phyloP scores from a whole-genome alignment of 2,888 invertebrate species.

The Synergus itoensis region DNA sequence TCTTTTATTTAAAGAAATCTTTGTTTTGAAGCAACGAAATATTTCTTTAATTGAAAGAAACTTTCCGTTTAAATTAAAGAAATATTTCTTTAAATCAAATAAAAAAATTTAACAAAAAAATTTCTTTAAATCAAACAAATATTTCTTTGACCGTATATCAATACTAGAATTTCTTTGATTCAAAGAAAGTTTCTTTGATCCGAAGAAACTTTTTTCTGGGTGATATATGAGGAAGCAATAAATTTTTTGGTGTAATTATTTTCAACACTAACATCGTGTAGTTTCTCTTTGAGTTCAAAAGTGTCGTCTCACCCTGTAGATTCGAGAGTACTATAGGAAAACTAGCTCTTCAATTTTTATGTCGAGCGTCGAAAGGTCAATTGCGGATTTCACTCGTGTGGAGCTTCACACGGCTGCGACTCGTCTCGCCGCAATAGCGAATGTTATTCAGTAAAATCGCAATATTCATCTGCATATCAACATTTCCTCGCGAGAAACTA shows the following conservation, averaged over 20 bases:
- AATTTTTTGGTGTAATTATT: not conserved
- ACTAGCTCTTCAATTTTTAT: constrained; percentile 48
- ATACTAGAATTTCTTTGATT: too few species aligned
- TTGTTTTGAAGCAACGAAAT: too few species aligned
- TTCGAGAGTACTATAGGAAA: constrained; percentile 46
- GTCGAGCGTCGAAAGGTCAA: constrained; percentile 72
- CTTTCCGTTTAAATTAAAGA: too few species aligned
- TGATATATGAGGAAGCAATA: too few species aligned
- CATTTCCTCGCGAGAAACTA: constrained; percentile 48
- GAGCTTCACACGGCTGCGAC: constrained; percentile 66
- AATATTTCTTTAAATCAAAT: too few species aligned
- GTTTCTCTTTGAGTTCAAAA: constrained; percentile 1
- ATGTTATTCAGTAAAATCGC: constrained; percentile 60
- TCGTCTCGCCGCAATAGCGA: constrained; percentile 48
- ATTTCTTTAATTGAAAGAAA: too few species aligned
- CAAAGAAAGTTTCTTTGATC: too few species aligned
- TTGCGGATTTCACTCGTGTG: constrained; percentile 75
- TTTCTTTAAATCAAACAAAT: too few species aligned
- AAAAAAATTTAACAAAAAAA: too few species aligned
- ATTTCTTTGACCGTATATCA: too few species aligned
- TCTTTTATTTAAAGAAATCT: too few species aligned
- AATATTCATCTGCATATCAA: constrained; percentile 29
- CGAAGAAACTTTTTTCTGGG: too few species aligned
- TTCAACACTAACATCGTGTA: not conserved
- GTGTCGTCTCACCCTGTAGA: constrained; percentile 29